phyloP scores from a whole-genome alignment of 2,113 vertebrate species.

The Potamarius usumacintae region DNA sequence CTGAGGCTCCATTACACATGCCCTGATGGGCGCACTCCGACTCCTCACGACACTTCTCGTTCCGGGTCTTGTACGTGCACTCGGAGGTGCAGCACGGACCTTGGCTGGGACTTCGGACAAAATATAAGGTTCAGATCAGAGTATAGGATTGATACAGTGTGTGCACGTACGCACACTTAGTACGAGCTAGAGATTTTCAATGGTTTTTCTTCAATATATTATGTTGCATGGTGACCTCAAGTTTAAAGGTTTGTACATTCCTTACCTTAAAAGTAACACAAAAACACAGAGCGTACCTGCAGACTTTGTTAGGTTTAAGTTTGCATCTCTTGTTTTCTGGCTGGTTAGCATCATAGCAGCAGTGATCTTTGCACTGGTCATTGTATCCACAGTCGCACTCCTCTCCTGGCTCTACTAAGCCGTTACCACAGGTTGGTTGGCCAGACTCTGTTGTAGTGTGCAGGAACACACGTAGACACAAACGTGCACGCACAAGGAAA shows the following conservation, averaged over 20 bases:
- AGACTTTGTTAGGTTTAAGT: slow-evolving; percentile 82
- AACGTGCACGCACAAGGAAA: neutral
- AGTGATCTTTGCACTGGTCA: slow-evolving; percentile 94
- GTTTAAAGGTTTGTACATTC: no score
- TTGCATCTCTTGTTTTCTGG: slow-evolving; percentile 91
- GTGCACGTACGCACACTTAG: neutral
- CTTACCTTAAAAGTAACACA: neutral
- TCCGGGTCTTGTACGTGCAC: slow-evolving; percentile 79
- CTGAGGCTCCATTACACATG: slow-evolving; percentile 81
- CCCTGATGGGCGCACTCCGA: slow-evolving; percentile 93
- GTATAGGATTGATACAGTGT: neutral
- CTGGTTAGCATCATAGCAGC: slow-evolving; percentile 94
- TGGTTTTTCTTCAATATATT: neutral
- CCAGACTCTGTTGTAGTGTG: slow-evolving; percentile 82
- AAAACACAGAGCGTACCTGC: slow-evolving; percentile 78
- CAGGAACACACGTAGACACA: slow-evolving; percentile 18
- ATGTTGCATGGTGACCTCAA: neutral
- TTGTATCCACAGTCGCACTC: slow-evolving; percentile 96
- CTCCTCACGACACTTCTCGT: slow-evolving; percentile 91
- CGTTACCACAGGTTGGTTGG: slow-evolving; percentile 97
- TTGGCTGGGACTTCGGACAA: slow-evolving; percentile 85
- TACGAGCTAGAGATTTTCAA: neutral
- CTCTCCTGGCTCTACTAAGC: slow-evolving; percentile 93
- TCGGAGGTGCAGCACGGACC: slow-evolving; percentile 87
- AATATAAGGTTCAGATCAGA: neutral